Evolutionary conservation across 2,113 vertebrate species (phyloP).

Genomic region (Pterophyllum scalare): DNA sequence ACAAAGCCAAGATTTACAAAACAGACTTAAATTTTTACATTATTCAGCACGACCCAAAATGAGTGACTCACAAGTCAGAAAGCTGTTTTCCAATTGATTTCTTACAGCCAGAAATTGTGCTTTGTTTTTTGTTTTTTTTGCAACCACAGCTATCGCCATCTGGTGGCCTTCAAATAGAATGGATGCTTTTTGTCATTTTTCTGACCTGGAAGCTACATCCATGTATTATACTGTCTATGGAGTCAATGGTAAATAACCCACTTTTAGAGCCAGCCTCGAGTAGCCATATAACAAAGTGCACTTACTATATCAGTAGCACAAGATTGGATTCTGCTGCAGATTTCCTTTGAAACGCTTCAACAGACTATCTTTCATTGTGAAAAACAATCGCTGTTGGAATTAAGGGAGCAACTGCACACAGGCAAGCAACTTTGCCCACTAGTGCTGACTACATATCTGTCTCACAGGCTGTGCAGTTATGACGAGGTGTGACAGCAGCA

Average conservation of each 20-base stretch:
- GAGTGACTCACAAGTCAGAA: background rate
- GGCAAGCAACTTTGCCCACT: background rate
- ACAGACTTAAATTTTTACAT: background rate
- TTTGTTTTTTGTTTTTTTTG: no score
- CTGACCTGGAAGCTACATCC: background rate
- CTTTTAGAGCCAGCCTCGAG: background rate
- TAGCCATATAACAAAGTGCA: background rate
- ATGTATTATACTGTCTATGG: background rate
- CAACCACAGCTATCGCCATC: no score
- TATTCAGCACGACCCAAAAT: background rate
- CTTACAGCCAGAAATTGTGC: no score
- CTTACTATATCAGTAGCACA: background rate
- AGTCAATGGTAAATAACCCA: background rate
- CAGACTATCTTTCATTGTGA: background rate
- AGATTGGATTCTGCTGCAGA: background rate
- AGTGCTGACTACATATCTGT: background rate
- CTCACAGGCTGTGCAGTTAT: background rate
- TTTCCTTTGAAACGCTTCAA: background rate
- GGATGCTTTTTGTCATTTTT: no score
- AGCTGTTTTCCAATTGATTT: no score
- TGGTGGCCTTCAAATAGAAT: no score
- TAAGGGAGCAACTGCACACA: no score
- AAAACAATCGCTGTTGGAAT: fast-evolving
- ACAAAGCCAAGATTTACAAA: background rate
- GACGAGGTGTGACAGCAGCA: background rate